phyloP scores from a whole-genome alignment of 2,113 vertebrate species.

The Menura novaehollandiae region DNA sequence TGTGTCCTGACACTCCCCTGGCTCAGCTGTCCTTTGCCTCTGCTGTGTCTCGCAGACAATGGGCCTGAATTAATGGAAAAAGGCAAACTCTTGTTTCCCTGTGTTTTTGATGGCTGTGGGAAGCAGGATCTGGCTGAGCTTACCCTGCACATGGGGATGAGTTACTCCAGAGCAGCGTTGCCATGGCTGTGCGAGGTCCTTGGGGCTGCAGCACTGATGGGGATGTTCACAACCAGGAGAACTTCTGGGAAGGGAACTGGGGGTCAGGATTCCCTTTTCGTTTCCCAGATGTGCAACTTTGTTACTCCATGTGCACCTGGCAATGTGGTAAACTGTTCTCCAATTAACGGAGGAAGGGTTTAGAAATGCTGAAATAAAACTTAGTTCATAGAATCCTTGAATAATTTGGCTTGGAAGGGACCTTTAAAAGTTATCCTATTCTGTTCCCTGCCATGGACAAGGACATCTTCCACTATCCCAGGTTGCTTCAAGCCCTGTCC shows the following conservation, averaged over 20 bases:
- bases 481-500: accelerated
- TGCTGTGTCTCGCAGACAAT: not conserved
- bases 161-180: not conserved
- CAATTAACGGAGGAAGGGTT: accelerated
- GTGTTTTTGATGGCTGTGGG: not conserved
- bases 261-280: not conserved
- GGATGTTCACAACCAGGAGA: too few species aligned
- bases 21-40: not conserved
- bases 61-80: not conserved
- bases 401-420: not conserved
- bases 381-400: not conserved
- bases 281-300: not conserved
- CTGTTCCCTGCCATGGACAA: not conserved
- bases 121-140: not conserved
- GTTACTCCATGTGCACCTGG: accelerated
- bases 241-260: accelerated
- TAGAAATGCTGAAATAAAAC: not conserved
- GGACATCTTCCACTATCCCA: accelerated
- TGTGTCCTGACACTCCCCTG: not conserved
- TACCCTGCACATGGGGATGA: accelerated
- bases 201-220: not conserved
- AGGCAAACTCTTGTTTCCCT: not conserved
- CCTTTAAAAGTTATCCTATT: not conserved
- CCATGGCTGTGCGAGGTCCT: accelerated
- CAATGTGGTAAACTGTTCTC: not conserved